Conservation (phyloP, 1,140 invertebrate genomes). For the Pseudobourletiella spinata region DNA sequence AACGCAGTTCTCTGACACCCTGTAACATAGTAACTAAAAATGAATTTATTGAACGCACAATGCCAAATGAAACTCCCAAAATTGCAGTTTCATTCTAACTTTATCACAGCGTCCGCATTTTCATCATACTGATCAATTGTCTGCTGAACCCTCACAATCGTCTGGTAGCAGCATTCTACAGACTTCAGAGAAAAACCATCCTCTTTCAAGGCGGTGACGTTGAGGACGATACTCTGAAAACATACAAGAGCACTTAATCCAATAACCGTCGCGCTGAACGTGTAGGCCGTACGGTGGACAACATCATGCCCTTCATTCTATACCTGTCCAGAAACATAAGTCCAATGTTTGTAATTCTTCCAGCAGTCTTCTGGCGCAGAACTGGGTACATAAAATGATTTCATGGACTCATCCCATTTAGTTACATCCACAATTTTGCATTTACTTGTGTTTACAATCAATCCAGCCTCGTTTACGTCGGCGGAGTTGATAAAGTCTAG, state of each 20-base stretch:
- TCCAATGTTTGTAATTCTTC: background rate
- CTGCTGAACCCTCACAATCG: conserved; percentile 19
- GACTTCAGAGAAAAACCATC: conserved; percentile 17
- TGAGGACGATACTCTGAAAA: conserved; percentile 19
- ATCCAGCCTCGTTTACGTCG: too few relatives aligned
- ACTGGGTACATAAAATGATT: background rate
- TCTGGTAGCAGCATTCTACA: conserved; percentile 25
- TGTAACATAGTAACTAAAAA: background rate
- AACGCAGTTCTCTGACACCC: conserved; percentile 7
- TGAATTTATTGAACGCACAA: background rate
- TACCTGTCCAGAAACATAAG: conserved; percentile 1
- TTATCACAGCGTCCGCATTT: conserved; percentile 14
- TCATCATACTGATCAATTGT: conserved; percentile 15
- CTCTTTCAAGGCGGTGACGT: conserved; percentile 12
- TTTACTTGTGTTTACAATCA: background rate
- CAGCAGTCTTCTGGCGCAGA: background rate
- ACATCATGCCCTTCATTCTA: too few relatives aligned
- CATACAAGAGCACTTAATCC: background rate
- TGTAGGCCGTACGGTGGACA: background rate
- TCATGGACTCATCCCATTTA: conserved; percentile 9
- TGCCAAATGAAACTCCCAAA: background rate
- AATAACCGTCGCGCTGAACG: too few relatives aligned
- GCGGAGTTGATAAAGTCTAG: too few relatives aligned
- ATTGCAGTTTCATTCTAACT: background rate
- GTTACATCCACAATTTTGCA: conserved; percentile 7